phyloP scores from a whole-genome alignment of 1,140 invertebrate genomes.

The Rhynchophorus ferrugineus region DNA sequence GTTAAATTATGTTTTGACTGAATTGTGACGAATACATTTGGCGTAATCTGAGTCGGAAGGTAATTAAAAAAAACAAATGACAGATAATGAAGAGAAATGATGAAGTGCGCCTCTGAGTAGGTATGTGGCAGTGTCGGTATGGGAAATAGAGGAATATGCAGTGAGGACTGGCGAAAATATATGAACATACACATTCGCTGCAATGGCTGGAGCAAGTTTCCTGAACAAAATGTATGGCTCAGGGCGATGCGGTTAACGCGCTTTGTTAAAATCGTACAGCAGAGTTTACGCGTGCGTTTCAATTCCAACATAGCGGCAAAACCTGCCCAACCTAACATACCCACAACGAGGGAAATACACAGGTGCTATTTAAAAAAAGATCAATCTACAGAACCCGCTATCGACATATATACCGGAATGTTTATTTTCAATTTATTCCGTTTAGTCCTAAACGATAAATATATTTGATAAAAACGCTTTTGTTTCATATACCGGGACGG shows the following conservation, averaged over 20 bases:
- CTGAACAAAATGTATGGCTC: conserved; percentile 20
- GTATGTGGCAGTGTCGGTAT: neutral
- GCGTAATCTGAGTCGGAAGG: too few species aligned
- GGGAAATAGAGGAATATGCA: conserved; percentile 14
- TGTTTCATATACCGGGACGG: too few species aligned
- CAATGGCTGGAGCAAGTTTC: conserved; percentile 17
- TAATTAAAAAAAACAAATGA: too few species aligned
- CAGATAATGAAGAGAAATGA: too few species aligned
- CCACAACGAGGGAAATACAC: conserved; percentile 9
- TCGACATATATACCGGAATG: conserved; percentile 3
- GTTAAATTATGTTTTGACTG: too few species aligned
- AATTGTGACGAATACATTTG: too few species aligned
- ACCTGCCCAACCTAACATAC: conserved; percentile 1
- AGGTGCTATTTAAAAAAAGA: conserved; percentile 8
- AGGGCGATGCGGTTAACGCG: conserved; percentile 20
- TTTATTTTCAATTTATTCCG: conserved; percentile 1
- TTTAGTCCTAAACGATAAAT: too few species aligned
- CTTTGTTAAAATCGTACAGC: conserved; percentile 22
- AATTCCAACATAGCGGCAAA: conserved; percentile 11
- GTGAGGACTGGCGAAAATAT: conserved; percentile 13
- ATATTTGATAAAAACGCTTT: too few species aligned
- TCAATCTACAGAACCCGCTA: neutral
- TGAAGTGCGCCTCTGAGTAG: too few species aligned
- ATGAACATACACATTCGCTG: conserved; percentile 19
- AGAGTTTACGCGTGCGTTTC: conserved; percentile 14